A percentile compares a stretch with the other conserved stretches of the same genome.
Conservation (phyloP, 2,888 invertebrate genomes). For the Scaptomyza parva region DNA sequence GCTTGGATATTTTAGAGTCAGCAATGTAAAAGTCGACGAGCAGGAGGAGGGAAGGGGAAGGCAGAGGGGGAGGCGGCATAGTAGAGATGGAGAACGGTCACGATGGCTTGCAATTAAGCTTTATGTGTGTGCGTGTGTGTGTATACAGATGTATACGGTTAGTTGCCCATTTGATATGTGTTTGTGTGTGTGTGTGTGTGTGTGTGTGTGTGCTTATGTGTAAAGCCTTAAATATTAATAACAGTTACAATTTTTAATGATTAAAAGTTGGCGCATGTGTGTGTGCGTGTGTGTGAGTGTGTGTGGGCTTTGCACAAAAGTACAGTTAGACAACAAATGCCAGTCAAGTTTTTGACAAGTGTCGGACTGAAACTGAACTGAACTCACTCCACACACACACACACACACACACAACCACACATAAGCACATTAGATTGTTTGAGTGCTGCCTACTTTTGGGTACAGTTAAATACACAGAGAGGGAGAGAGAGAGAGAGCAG, state of each 20-base stretch:
- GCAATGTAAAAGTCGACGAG: slow-evolving; percentile 11
- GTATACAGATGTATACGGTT: slow-evolving; percentile 49
- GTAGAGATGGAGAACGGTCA: slow-evolving; percentile 55
- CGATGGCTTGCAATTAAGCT: slow-evolving; percentile 76
- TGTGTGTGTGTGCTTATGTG: slow-evolving; percentile 52
- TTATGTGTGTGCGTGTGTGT: slow-evolving; percentile 33
- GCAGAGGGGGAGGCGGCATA: slow-evolving; percentile 8
- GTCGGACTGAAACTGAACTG: slow-evolving; percentile 7
- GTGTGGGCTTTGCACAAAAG: slow-evolving; percentile 53
- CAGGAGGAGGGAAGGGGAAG: slow-evolving; percentile 4
- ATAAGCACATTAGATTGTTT: slow-evolving; percentile 8
- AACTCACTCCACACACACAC: not conserved
- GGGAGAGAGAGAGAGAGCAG: not conserved
- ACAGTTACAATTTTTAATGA: slow-evolving; percentile 81
- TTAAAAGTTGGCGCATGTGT: slow-evolving; percentile 74
- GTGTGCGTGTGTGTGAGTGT: slow-evolving; percentile 10
- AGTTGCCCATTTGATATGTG: slow-evolving; percentile 42
- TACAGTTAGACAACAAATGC: slow-evolving; percentile 67
- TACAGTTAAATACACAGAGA: not conserved
- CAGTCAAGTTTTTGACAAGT: slow-evolving; percentile 64
- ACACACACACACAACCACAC: slow-evolving; percentile 1
- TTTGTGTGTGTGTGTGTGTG: slow-evolving; percentile 26
- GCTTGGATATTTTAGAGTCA: slow-evolving; percentile 74
- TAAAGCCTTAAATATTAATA: slow-evolving; percentile 78
- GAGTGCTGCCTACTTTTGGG: slow-evolving; percentile 29